Evolutionary conservation across 2,113 vertebrate species (phyloP), one percentile per base, ranked within the genome.

Genomic region (Oceanites oceanicus): DNA sequence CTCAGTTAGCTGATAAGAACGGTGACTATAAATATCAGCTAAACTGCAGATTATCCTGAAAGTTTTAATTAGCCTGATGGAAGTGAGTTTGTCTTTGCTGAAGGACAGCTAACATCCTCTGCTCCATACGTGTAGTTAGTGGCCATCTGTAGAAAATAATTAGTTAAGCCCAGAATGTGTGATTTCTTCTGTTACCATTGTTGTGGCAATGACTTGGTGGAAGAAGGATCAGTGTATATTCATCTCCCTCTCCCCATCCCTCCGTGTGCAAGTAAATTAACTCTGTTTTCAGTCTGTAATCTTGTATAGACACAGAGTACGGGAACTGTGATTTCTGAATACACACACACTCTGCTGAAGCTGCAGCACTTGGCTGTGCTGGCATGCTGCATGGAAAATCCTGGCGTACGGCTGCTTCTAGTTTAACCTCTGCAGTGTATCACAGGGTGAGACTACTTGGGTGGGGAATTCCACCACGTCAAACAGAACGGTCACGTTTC

Each of bases 11-110:
- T 84, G 81, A 8, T 95, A 70, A 94, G 95, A 87, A 86, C 79
- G 61, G 22, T 74, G 59, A 20, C 95, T 93, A 82, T 96, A 95
- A 93, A 91, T 97, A 96, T 42, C 92, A 10, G 96, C 68, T 91
- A 89, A 96, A 89, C 87, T 80, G 77, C 68, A 58, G 91, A 96
- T 97, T 96, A 93, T 63, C 91, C 92, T 65, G 65, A 12, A 95
- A 95, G 94, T 96, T 96, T 92, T 91, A 93, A 95, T 97, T 95
- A 96, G 90, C 92, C 55, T 16, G 10, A 23, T 68, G 96, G 94
- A 75, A 86, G 78, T 12, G 81, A 82, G 94, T 94, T 93, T 93
- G 44, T 93, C 92, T 8, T 26, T 55, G 85, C 92, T 70, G 93
- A 95, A 94, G 94, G 96, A 90, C 90, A 93, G 61, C 5, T 45